Base-by-base conservation (phyloP, 2,888 invertebrate species). In the Sphaeridia pumilis region DNA sequence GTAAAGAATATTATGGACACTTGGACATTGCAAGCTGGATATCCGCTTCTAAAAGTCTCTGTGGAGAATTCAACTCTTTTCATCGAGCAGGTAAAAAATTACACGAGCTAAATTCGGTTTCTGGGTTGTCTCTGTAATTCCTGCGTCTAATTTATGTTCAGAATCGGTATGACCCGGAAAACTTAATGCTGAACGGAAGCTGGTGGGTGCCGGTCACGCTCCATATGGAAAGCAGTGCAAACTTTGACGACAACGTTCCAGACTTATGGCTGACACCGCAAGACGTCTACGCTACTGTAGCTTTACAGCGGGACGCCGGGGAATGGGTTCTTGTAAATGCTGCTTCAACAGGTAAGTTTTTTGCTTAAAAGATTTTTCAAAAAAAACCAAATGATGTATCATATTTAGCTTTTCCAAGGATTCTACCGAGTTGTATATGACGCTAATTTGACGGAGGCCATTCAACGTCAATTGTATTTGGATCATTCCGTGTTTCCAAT, bases 201-300 rank as follows among this genome's bases (percentile, higher is more conserved):
- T 62, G 61, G 61, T 59, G 55, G 55, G 46, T 62, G 7, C 61
- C 61, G 1, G 28, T 60, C 7, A 52, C 42, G 5, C 36, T 58
- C 10, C 31, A 43, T 12, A 31, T 52, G 4, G 51, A 51, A 25
- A 14, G 38, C 2, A 22, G 28, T 1, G 27, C 46, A 22, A 44
- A 51, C 4, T 45, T 45, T 27, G 46, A 38, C 1, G 26, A 26
- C 22, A 35, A 35, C 26, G 20, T 35, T 38, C 45, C 51, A 17
- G 45, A 31, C 38, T 25, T 51, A 4, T 51, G 51, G 51, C n/a
- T 51, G 2, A 14, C 44, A 4, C 25, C 36, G 10, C 25, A 20
- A 14, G 38, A 51, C 28, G 27, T 24, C 17, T n/a, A 35, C 10
- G 27, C 22, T 10, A 35, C 24, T 24, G 27, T 51, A 3, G 35